Conservation (phyloP, 30 jellyfish, hydroid and myxozoan species). For the Aurelia aurita complex sp. Pacific region DNA sequence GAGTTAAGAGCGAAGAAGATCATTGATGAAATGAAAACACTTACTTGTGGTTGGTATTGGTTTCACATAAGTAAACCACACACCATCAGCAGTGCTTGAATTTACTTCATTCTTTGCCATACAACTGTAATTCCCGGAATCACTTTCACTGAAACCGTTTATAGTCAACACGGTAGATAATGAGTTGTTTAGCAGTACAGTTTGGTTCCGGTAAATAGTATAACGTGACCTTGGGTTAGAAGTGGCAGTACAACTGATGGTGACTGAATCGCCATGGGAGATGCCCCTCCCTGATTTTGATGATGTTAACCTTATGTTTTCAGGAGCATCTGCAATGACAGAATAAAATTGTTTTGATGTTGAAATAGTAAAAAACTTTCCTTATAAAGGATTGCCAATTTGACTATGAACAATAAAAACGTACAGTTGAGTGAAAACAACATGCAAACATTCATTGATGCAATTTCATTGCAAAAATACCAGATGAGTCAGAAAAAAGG, state of each 20-base stretch:
- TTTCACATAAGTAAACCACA: constrained; percentile 35
- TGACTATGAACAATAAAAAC: too few relatives aligned
- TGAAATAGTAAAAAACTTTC: too few relatives aligned
- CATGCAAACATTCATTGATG: too few relatives aligned
- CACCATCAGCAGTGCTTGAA: constrained; percentile 27
- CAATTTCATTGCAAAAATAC: too few relatives aligned
- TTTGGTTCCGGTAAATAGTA: constrained; percentile 31
- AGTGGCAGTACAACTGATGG: constrained; percentile 32
- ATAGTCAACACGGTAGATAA: constrained; percentile 37
- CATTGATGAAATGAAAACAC: background rate
- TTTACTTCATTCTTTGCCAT: constrained; percentile 36
- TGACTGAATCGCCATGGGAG: constrained; percentile 22
- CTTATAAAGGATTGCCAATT: too few relatives aligned
- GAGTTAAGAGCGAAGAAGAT: too few relatives aligned
- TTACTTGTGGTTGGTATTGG: constrained; percentile 6
- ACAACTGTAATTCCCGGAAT: constrained; percentile 64
- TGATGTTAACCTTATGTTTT: constrained; percentile 33
- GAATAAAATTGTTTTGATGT: too few relatives aligned
- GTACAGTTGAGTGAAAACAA: too few relatives aligned
- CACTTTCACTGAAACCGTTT: constrained; percentile 17
- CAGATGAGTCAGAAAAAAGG: too few relatives aligned
- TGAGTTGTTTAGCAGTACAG: constrained; percentile 6
- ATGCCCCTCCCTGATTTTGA: constrained; percentile 41
- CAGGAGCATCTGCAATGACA: constrained; percentile 49
- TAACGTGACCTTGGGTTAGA: constrained; percentile 49